Conservation (phyloP, 2,797 vertebrate genomes). For the Heliangelus exortis region DNA sequence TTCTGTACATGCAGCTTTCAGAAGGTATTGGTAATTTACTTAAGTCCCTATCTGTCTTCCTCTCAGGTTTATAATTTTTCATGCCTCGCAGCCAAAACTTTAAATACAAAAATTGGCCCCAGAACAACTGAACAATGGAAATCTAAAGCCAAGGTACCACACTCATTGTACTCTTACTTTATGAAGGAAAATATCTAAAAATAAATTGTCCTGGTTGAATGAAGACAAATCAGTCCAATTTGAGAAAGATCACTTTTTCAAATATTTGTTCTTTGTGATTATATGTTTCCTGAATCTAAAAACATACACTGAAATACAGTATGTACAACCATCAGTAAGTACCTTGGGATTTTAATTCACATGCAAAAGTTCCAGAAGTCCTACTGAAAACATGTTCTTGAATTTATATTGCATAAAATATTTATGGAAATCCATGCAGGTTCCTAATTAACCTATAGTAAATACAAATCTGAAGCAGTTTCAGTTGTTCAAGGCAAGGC, state of each 20-base stretch:
- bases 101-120: neutral
- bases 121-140: neutral
- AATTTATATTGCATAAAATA: neutral
- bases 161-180: neutral
- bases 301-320: neutral
- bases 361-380: neutral
- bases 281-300: neutral
- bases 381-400: neutral
- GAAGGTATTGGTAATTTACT: neutral
- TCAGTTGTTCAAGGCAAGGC: neutral
- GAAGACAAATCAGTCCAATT: neutral
- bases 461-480: neutral
- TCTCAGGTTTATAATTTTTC: neutral
- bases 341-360: neutral
- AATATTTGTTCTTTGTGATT: neutral
- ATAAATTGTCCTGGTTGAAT: neutral
- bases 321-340: neutral
- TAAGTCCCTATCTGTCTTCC: neutral
- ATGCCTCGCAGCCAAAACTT: neutral
- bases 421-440: neutral
- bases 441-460: neutral
- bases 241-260: neutral
- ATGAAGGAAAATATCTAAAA: neutral
- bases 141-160: neutral
- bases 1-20: neutral